phyloP scores from a whole-genome alignment of 2,113 vertebrate species.

The Eurystomus gularis region DNA sequence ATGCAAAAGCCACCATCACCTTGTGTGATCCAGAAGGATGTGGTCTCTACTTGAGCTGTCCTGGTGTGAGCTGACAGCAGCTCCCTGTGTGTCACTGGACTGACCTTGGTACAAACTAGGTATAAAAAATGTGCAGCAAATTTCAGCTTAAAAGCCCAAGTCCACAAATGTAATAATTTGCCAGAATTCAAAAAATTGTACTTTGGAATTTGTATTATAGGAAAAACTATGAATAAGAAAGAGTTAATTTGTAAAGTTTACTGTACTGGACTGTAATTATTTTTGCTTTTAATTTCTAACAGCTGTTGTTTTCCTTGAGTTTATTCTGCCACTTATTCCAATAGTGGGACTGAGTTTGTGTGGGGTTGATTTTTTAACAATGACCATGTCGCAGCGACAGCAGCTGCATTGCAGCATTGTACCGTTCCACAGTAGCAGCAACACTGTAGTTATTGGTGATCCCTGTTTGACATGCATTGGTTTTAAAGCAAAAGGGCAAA shows the following conservation, averaged over 20 bases:
- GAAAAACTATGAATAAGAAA: neutral
- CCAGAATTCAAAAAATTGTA: neutral
- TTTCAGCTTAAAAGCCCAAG: neutral
- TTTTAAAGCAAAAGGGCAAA: conserved; percentile 14
- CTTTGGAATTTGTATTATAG: neutral
- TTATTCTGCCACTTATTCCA: neutral
- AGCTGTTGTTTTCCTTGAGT: neutral
- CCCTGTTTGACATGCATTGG: neutral
- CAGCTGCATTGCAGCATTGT: neutral
- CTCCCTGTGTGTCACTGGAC: neutral
- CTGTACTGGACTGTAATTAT: neutral
- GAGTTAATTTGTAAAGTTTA: neutral
- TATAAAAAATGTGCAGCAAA: neutral
- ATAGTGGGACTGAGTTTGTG: neutral
- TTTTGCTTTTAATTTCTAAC: neutral
- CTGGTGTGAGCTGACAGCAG: neutral
- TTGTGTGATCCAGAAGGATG: neutral
- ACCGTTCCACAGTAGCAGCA: neutral
- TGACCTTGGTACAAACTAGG: neutral
- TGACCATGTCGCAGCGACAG: neutral
- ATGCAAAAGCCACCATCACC: neutral
- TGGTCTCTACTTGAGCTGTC: neutral
- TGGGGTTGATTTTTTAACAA: neutral
- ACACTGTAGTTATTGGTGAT: neutral
- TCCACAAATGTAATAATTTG: neutral